Evolutionary conservation across 2,888 invertebrate species (phyloP), one percentile per base, ranked within the genome.

Genomic region (Brachycybe producta): DNA sequence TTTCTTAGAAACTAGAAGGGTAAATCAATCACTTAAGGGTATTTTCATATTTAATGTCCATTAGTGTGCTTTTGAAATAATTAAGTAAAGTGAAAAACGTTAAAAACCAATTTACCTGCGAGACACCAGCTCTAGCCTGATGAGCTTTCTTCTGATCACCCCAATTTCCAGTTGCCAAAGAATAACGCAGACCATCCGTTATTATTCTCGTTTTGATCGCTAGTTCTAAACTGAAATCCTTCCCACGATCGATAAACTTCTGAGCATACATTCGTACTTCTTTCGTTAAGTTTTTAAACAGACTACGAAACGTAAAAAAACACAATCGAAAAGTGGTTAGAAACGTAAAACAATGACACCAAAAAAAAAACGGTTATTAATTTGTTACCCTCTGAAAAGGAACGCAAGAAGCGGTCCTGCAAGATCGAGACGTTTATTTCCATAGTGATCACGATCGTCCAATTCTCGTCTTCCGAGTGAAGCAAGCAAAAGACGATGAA

Each of bases 101-200:
- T n/a, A n/a, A n/a, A n/a, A n/a, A n/a, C n/a, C n/a, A 41, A 24
- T 5, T 52, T 56, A 76, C 76, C 76, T 94, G 88, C 42, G 91
- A 90, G 24, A 94, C 94, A 42, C 94, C 94, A 59, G 92, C 92
- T 69, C 94, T 75, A 21, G 91, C 95, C 71, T 94, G 92, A 79
- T 98, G 97, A 51, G 98, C 98, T 67, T 98, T 99, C 70, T 98
- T 99, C 71, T 99, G 98, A 67, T 99, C 98, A 42, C 98, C 98
- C 98, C 98, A 99, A 69, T 99, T 99, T 32, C 98, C 98, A 28
- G 98, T 99, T 59, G 98, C 98, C 60, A 99, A 74, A 0, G 98
- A 98, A 66, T 99, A 99, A 59, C 94, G 77, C 49, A 99, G 72
- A 27, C 98, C 98, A 66, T 98, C 95, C 1, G 98, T 97, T 54